Conservation (phyloP, 2,797 vertebrate species). For the Rousettus madagascariensis region DNA sequence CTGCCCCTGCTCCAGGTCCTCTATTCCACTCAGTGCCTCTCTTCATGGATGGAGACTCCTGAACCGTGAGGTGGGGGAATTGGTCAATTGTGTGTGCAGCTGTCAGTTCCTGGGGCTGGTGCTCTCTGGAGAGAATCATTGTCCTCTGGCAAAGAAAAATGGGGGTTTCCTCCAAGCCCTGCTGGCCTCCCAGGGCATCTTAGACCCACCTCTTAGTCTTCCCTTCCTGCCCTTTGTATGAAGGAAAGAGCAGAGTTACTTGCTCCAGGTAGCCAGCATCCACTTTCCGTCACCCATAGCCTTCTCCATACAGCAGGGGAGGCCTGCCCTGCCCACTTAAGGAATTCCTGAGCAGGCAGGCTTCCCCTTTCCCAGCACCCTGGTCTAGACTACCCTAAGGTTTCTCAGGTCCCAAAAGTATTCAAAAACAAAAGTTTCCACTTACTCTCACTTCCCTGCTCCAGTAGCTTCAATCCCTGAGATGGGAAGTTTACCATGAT, state of each 20-base stretch:
- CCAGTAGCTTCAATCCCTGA: not conserved
- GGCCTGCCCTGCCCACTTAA: not conserved
- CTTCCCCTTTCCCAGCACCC: not conserved
- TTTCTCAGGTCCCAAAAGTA: not conserved
- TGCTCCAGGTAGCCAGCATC: not conserved
- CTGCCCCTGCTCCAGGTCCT: not conserved
- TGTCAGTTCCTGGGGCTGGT: not conserved
- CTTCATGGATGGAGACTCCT: not conserved
- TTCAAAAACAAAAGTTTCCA: not conserved
- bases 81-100: not conserved
- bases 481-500: slow-evolving; percentile 31
- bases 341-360: not conserved
- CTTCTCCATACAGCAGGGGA: not conserved
- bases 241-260: not conserved
- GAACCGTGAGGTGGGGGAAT: not conserved
- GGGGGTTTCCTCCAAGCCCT: not conserved
- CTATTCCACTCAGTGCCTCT: not conserved
- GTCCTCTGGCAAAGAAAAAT: not conserved
- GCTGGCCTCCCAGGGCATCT: not conserved
- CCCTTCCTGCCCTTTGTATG: not conserved
- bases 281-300: not conserved
- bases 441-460: not conserved
- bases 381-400: not conserved
- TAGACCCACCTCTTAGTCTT: not conserved
- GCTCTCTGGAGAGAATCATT: not conserved